These are phyloP conservation scores for Parnassius glacialis DNA, from an alignment of 2,888 invertebrate species.

Conservation along the genomic window DNA sequence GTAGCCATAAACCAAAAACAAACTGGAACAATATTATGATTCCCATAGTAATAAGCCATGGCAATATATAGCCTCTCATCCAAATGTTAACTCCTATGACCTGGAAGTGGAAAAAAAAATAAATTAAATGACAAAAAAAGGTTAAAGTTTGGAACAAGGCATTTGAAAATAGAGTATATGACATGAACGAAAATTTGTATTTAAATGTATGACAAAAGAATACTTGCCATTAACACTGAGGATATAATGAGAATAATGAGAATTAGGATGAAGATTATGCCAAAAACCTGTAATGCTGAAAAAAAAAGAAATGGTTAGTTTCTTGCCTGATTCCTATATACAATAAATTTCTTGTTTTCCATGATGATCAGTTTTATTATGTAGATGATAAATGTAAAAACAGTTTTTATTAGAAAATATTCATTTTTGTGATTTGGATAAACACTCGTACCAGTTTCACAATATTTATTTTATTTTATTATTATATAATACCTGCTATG, in stretches of 20 bases:
- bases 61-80: constrained; percentile 90
- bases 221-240: constrained; percentile 79
- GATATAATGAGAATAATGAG: constrained; percentile 78
- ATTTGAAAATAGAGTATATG: not conserved
- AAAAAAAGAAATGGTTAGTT: constrained; percentile 35
- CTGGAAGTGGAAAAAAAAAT: constrained; percentile 45
- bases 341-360: too few relatives aligned
- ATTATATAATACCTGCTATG: too few relatives aligned
- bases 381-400: too few relatives aligned
- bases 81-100: constrained; percentile 83
- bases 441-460: too few relatives aligned
- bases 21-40: constrained; percentile 87
- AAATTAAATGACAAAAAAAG: not conserved
- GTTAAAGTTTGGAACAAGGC: not conserved
- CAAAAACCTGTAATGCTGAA: constrained; percentile 88
- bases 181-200: too few relatives aligned
- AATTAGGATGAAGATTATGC: constrained; percentile 82
- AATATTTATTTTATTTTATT: too few relatives aligned
- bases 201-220: too few relatives aligned
- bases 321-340: too few relatives aligned
- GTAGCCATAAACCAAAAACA: constrained; percentile 90
- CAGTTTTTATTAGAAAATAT: too few relatives aligned
- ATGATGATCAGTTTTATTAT: too few relatives aligned
- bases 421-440: too few relatives aligned
- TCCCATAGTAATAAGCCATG: constrained; percentile 88